Evolutionary conservation across 2,888 invertebrate species (phyloP), one percentile per base, ranked within the genome.

Genomic region (Lithophane semibrunnea): DNA sequence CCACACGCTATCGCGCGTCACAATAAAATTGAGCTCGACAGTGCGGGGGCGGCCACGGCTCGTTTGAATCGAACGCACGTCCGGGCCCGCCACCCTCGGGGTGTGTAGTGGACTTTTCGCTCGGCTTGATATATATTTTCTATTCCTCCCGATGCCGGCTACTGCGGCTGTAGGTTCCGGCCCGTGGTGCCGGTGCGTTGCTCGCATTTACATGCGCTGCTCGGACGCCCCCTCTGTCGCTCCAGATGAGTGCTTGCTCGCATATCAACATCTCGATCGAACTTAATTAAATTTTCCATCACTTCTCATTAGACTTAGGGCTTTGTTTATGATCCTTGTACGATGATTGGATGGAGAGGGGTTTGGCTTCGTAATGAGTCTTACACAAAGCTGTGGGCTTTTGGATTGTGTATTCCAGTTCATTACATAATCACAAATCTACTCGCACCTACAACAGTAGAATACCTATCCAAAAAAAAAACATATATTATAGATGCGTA

Each of bases 41-140:
- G 84, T 80, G 79, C 79, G 90, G 88, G 92, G 94, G 93, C 90
- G 94, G 93, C 93, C 88, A 92, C 90, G 94, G 95, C 94, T 95
- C 95, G 96, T 96, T 96, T 95, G 94, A 95, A 96, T 95, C 96
- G 96, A 95, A 95, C 95, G 95, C 96, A 96, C 96, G 96, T 95
- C 94, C 95, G 94, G 94, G 88, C 93, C 92, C 91, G 88, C 94
- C 94, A 91, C 93, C 94, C 93, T 88, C 81, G 88, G 95, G 95
- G 95, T 93, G 95, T 94, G 94, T 95, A 96, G 96, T 96, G 96
- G 96, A 96, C 96, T 96, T 96, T 95, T 96, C 96, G 95, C 95
- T 95, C 94, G 93, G 95, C 95, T 95, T 95, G 94, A 94, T 96
- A 95, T 95, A 96, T 96, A 96, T 95, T 96, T 96, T 96, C 96